These are phyloP conservation scores for Thalpophila matura DNA, from an alignment of 2,888 invertebrate species.

Conservation along the genomic window DNA sequence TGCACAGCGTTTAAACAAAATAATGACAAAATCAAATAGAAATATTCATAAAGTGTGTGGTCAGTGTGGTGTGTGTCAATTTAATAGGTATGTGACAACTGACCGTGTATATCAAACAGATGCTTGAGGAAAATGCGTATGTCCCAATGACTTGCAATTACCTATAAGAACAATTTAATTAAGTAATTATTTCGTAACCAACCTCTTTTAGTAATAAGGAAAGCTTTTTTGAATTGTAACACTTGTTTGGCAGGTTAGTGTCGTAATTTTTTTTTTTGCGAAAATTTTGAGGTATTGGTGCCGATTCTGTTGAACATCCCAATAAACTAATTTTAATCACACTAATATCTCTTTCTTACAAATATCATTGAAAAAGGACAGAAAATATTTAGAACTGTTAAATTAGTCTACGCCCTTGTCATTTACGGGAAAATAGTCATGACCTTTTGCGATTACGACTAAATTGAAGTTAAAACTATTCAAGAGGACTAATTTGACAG, in stretches of 20 bases:
- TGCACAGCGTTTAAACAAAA: background rate
- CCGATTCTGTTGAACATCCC: no score
- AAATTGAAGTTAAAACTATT: no score
- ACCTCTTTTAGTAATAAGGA: background rate
- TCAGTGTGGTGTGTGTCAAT: slow-evolving; percentile 19
- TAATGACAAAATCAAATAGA: slow-evolving; percentile 4
- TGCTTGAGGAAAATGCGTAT: slow-evolving; percentile 13
- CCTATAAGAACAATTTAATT: background rate
- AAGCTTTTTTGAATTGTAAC: background rate
- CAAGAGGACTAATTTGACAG: no score
- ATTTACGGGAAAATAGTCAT: no score
- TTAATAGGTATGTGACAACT: slow-evolving; percentile 7
- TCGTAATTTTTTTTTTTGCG: background rate
- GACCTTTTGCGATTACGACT: no score
- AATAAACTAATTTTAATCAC: no score
- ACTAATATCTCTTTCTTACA: no score
- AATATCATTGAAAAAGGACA: no score
- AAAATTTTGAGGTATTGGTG: background rate
- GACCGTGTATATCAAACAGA: slow-evolving; percentile 25
- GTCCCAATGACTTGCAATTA: slow-evolving; percentile 14
- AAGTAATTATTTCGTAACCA: background rate
- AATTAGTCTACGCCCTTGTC: no score
- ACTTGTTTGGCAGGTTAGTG: background rate
- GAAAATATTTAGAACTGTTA: no score
- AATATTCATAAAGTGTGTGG: background rate